Base-by-base conservation (phyloP, 2,888 invertebrate genomes). In the Agonopterix alstromeriana region DNA sequence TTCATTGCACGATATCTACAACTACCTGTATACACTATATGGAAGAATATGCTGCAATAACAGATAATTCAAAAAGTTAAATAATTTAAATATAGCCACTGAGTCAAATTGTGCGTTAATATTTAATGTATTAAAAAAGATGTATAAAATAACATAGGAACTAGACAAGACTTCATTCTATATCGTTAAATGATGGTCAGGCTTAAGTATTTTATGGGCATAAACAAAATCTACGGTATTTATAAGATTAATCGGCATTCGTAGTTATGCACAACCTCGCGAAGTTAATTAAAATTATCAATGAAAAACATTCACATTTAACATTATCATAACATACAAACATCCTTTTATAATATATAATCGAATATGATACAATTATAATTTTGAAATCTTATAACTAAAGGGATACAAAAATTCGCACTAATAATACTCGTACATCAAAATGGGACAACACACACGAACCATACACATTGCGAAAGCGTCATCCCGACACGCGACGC, bases 351-450 rank as follows among this genome's bases (percentile, higher is more conserved):
- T 64, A 63, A 27, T 27, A 27, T 27, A 67, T 62, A 64, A 70
- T 72, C 64, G 65, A 73, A 74, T 81, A 84, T 75, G 67, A 73
- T 82, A 85, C 79, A 82, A 77, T 79, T 68, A 82, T 75, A 82
- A 85, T 85, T 86, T 85, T 71, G 82, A 82, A 85, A 80, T 61
- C 85, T 86, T 85, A 86, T 53, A 69, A 55, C 77, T 81, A 82
- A 68, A 70, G 74, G 81, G 82, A 85, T 86, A 86, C 77, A 85
- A 86, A 27, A 86, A 82, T 81, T 82, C 82, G 76, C 77, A 76
- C 82, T 86, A 85, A 77, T 82, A 85, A 86, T 86, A 86, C 84
- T 86, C 84, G 63, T 75, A 76, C 73, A 70, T 65, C 65, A 64
- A 73, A 61, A 53, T 48, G 57, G 52, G 55, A 57, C 63, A 61